Evolutionary conservation across 2,888 invertebrate genomes (phyloP).

Genomic region (Meteorus colon): DNA sequence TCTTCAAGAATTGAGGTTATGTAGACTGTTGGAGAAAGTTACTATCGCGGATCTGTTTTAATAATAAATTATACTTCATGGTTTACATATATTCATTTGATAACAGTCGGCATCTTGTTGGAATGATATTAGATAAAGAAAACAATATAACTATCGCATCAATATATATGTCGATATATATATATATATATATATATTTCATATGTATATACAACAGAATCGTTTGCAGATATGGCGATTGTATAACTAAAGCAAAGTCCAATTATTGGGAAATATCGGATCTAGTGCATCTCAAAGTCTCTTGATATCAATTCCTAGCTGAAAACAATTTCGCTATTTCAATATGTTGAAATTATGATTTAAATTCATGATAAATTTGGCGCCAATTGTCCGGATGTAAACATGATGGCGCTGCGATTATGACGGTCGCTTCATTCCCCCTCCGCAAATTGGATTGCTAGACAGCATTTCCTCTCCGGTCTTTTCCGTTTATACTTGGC

Average conservation of each 20-base stretch:
- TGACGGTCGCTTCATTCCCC: background rate
- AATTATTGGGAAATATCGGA: background rate
- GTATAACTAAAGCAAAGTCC: background rate
- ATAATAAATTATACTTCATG: background rate
- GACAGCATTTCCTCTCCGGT: constrained; percentile 45
- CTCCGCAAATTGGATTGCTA: constrained; percentile 1
- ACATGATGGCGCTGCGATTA: background rate
- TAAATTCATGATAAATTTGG: background rate
- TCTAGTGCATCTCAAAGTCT: background rate
- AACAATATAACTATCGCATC: background rate
- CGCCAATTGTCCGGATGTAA: background rate
- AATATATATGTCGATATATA: background rate
- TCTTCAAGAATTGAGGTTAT: constrained; percentile 31
- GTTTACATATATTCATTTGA: background rate
- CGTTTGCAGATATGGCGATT: background rate
- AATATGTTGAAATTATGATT: background rate
- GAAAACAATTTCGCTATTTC: background rate
- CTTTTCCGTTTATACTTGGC: constrained; percentile 51
- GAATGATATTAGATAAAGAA: background rate
- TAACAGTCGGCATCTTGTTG: background rate
- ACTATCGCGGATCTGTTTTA: constrained; percentile 6
- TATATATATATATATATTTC: background rate
- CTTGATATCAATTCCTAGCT: background rate
- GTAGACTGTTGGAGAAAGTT: constrained; percentile 21
- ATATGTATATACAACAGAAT: background rate